These are phyloP conservation scores for Muraenolepis orangiensis DNA, from an alignment of 2,797 vertebrate genomes.

Conservation along the genomic window DNA sequence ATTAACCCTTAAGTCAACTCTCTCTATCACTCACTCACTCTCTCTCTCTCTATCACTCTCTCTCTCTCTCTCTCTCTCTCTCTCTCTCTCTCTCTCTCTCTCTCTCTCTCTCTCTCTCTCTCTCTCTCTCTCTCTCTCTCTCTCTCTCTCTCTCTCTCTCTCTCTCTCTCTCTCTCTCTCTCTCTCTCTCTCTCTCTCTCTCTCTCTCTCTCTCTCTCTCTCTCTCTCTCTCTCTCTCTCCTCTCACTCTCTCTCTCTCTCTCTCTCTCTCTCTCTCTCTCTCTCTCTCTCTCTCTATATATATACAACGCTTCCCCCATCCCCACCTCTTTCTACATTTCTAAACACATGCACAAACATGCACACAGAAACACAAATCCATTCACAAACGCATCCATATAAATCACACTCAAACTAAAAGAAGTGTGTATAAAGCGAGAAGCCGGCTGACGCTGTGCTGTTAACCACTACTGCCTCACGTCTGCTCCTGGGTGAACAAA, in stretches of 20 bases:
- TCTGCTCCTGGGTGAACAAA: neutral
- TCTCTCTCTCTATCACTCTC: no score
- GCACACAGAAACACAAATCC: neutral
- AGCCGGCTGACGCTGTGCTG: neutral
- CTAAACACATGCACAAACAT: neutral
- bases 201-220: no score
- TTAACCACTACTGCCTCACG: neutral
- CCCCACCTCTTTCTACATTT: neutral
- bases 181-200: neutral
- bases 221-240: no score
- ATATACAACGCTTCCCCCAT: no score
- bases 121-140: neutral
- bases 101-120: neutral
- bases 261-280: no score
- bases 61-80: no score
- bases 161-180: neutral
- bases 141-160: no score
- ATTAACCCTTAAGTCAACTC: constrained; percentile 79
- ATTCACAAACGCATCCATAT: neutral
- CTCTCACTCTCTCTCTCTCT: constrained; percentile 14
- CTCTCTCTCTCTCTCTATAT: no score
- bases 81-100: no score
- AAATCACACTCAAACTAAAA: neutral
- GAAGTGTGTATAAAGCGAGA: neutral
- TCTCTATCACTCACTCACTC: no score